phyloP scores from a whole-genome alignment of 1,140 invertebrate genomes.

The Stenopsyche tienmushanensis region DNA sequence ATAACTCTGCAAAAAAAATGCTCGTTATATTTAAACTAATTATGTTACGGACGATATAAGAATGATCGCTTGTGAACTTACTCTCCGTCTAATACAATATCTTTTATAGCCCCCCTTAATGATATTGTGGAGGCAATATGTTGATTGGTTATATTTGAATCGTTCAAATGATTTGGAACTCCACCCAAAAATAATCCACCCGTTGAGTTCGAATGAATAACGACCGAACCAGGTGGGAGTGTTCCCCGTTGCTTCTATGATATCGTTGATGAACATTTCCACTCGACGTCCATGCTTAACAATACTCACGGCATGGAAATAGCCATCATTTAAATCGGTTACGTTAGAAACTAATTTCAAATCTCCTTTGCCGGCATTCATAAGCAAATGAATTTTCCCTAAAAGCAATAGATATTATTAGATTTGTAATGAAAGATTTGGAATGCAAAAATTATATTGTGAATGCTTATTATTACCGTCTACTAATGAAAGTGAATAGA shows the following conservation, averaged over 20 bases:
- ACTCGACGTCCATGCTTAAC: slow-evolving; percentile 57
- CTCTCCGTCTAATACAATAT: slow-evolving; percentile 78
- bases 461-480: slow-evolving; percentile 43
- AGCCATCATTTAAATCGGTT: slow-evolving; percentile 64
- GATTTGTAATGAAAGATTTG: too few species aligned
- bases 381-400: slow-evolving; percentile 44
- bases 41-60: not conserved
- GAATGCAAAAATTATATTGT: not conserved
- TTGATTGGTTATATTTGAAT: slow-evolving; percentile 56
- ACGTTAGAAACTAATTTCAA: slow-evolving; percentile 61
- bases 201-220: slow-evolving; percentile 51
- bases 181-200: slow-evolving; percentile 67
- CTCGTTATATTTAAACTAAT: not conserved
- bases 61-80: slow-evolving; percentile 53
- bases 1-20: slow-evolving; percentile 49
- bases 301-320: slow-evolving; percentile 61
- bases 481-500: slow-evolving; percentile 46
- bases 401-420: not conserved
- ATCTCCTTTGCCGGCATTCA: slow-evolving; percentile 69
- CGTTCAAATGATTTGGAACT: slow-evolving; percentile 56
- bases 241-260: slow-evolving; percentile 55
- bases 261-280: slow-evolving; percentile 70
- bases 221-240: slow-evolving; percentile 56
- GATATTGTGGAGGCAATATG: slow-evolving; percentile 56
- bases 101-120: slow-evolving; percentile 70